phyloP scores from a whole-genome alignment of 2,888 invertebrate genomes.

The Auanema sp. region DNA sequence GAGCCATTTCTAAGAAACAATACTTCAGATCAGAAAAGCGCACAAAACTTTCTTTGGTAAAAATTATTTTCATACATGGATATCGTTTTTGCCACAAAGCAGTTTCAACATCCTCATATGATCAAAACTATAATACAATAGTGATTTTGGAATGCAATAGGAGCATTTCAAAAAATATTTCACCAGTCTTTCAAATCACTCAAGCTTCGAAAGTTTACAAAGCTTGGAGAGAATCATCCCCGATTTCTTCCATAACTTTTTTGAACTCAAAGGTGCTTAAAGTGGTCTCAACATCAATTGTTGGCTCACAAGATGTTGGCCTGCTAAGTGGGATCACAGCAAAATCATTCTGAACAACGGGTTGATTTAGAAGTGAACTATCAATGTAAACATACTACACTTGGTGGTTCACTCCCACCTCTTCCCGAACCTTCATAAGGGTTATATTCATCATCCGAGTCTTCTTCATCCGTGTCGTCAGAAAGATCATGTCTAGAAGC shows the following conservation, averaged over 20 bases:
- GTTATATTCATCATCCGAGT: conserved; percentile 5
- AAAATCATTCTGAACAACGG: too few species aligned
- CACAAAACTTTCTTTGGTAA: too few species aligned
- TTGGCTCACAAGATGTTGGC: conserved; percentile 16
- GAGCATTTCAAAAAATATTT: too few species aligned
- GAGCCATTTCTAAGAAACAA: too few species aligned
- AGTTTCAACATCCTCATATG: too few species aligned
- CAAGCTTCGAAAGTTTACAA: too few species aligned
- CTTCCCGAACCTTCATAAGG: conserved; percentile 4
- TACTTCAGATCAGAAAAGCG: too few species aligned
- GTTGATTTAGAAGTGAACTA: background rate
- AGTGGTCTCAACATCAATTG: conserved; percentile 12
- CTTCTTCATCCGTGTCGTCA: background rate
- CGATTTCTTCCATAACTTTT: conserved; percentile 6
- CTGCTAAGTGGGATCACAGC: background rate
- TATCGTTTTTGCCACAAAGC: too few species aligned
- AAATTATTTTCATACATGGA: too few species aligned
- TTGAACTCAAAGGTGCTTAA: conserved; percentile 3
- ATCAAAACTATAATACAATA: too few species aligned
- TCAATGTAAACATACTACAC: conserved; percentile 3
- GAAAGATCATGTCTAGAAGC: conserved; percentile 1
- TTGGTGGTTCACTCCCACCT: conserved; percentile 21
- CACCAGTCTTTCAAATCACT: too few species aligned
- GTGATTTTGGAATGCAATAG: too few species aligned
- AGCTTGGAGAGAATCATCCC: background rate